These are phyloP conservation scores for Sinhomidia bicolor DNA, from an alignment of 2,888 invertebrate species.

Conservation along the genomic window DNA sequence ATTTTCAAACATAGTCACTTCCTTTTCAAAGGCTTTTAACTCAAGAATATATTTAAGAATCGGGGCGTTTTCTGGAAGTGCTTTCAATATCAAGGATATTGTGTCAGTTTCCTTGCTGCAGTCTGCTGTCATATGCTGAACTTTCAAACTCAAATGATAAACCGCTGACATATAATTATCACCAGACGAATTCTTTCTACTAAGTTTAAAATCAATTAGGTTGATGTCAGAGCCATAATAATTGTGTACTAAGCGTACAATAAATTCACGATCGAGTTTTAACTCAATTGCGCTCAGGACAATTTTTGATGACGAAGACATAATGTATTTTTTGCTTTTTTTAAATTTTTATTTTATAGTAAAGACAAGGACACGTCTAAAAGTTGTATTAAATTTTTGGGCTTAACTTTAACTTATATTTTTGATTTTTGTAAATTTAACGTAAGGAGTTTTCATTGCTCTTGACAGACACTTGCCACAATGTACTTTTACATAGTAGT, in stretches of 20 bases:
- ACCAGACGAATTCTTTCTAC: background rate
- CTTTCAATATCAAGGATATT: slow-evolving; percentile 21
- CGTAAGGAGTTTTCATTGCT: too few species aligned
- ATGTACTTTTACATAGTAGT: too few species aligned
- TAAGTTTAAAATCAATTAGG: background rate
- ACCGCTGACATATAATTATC: slow-evolving; percentile 38
- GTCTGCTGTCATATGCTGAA: too few species aligned
- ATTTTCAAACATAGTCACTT: slow-evolving; percentile 7
- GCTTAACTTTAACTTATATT: too few species aligned
- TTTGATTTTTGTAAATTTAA: too few species aligned
- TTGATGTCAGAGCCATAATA: background rate
- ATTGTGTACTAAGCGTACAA: background rate
- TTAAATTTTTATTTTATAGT: too few species aligned
- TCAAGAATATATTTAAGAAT: slow-evolving; percentile 6
- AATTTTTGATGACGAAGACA: too few species aligned
- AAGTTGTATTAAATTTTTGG: too few species aligned
- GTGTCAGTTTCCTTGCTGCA: background rate
- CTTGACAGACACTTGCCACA: too few species aligned
- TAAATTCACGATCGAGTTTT: background rate
- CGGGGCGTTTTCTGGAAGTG: slow-evolving; percentile 16
- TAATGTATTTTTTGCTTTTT: too few species aligned
- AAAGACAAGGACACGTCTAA: too few species aligned
- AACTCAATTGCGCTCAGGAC: background rate
- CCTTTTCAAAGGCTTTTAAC: slow-evolving; percentile 45
- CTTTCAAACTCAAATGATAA: background rate